Conservation (phyloP, 2,888 invertebrate genomes). For the Eulithis testata region DNA sequence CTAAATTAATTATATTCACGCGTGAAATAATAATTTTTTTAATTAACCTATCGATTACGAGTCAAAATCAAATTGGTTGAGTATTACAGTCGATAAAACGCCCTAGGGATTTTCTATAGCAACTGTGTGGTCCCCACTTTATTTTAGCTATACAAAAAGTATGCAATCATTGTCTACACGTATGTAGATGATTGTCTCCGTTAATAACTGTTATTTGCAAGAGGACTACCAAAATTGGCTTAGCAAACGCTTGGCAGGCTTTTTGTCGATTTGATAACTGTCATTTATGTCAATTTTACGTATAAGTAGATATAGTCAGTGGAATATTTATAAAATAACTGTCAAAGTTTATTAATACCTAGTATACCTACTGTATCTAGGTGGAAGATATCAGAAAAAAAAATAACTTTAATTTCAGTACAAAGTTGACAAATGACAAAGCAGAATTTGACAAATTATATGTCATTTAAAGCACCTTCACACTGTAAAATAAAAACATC, state of each 20-base stretch:
- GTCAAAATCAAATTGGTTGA: slow-evolving; percentile 13
- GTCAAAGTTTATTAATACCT: too few species aligned
- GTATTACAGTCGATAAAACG: slow-evolving; percentile 17
- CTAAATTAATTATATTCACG: slow-evolving; percentile 32
- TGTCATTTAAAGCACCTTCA: neutral
- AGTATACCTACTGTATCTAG: too few species aligned
- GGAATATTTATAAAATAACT: too few species aligned
- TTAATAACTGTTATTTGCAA: slow-evolving; percentile 66
- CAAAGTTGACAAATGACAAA: neutral
- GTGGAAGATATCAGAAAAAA: too few species aligned
- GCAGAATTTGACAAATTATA: neutral
- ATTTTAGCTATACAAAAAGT: slow-evolving; percentile 45
- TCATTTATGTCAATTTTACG: slow-evolving; percentile 6
- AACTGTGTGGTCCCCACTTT: slow-evolving; percentile 42
- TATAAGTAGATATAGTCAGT: neutral
- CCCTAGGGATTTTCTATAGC: slow-evolving; percentile 19
- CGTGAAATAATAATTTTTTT: slow-evolving; percentile 37
- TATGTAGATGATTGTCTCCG: slow-evolving; percentile 60
- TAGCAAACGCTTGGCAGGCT: slow-evolving; percentile 46
- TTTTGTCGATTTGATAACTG: neutral
- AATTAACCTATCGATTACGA: slow-evolving; percentile 33
- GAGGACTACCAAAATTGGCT: slow-evolving; percentile 54
- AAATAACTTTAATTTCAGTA: too few species aligned
- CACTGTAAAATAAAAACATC: slow-evolving; percentile 10
- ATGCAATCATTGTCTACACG: slow-evolving; percentile 53